These are phyloP conservation scores for Lordiphosa stackelbergi DNA, from an alignment of 1,140 invertebrate genomes.

Conservation along the genomic window DNA sequence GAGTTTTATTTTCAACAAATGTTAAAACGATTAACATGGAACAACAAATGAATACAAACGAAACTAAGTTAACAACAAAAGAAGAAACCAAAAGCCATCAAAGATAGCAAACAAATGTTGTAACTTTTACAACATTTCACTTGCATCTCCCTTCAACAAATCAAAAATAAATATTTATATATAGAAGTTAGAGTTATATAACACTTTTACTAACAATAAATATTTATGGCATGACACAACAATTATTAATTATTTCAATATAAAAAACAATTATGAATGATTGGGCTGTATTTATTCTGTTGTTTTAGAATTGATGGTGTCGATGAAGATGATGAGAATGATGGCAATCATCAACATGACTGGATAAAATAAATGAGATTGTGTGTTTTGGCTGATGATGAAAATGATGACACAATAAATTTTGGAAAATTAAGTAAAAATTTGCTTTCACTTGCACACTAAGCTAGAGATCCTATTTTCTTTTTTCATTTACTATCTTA, in stretches of 20 bases:
- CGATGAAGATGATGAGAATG: slow-evolving; percentile 25
- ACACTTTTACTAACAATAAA: slow-evolving; percentile 72
- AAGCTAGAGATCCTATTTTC: slow-evolving; percentile 6
- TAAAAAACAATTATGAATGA: slow-evolving; percentile 65
- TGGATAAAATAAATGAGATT: slow-evolving; percentile 4
- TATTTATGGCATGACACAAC: slow-evolving; percentile 76
- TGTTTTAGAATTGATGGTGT: slow-evolving; percentile 35
- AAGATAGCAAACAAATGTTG: slow-evolving; percentile 9
- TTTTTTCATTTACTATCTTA: background rate
- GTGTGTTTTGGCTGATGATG: background rate
- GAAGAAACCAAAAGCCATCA: slow-evolving; percentile 28
- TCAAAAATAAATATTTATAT: slow-evolving; percentile 40
- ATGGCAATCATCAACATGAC: slow-evolving; percentile 15
- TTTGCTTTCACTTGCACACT: slow-evolving; percentile 3
- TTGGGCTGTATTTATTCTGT: slow-evolving; percentile 47
- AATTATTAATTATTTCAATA: slow-evolving; percentile 73
- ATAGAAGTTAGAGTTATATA: slow-evolving; percentile 61
- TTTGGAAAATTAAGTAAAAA: slow-evolving; percentile 1
- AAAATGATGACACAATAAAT: slow-evolving; percentile 6
- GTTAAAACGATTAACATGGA: slow-evolving; percentile 30
- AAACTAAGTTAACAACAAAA: slow-evolving; percentile 18
- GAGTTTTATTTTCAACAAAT: slow-evolving; percentile 21
- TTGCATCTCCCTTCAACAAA: slow-evolving; percentile 11
- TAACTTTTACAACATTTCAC: slow-evolving; percentile 5
- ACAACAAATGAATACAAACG: slow-evolving; percentile 8